phyloP scores from a whole-genome alignment of 1,140 invertebrate genomes.

The Eurosta solidaginis region DNA sequence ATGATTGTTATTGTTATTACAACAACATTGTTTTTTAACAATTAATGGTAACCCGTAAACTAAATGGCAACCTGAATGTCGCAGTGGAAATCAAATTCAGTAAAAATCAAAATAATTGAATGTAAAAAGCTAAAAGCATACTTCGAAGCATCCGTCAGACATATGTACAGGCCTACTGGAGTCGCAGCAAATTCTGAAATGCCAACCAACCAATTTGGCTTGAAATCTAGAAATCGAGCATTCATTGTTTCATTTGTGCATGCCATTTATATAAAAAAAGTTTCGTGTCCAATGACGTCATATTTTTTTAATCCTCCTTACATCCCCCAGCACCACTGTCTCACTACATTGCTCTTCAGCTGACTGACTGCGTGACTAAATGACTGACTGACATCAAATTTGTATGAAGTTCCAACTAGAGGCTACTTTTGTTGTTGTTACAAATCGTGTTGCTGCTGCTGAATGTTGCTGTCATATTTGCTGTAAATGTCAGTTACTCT shows the following conservation, averaged over 20 bases:
- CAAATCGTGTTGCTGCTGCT: neutral
- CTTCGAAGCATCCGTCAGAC: neutral
- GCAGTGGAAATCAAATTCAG: neutral
- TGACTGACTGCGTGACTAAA: neutral
- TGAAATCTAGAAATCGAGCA: too few species aligned
- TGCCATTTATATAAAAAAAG: too few species aligned
- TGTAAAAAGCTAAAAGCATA: neutral
- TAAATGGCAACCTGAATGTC: neutral
- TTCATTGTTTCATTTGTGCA: too few species aligned
- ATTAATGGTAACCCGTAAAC: neutral
- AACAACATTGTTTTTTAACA: neutral
- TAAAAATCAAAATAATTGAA: conserved; percentile 15
- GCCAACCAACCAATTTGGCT: too few species aligned
- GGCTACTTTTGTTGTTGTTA: neutral
- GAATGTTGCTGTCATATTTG: conserved; percentile 18
- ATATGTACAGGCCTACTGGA: neutral
- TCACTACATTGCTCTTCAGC: neutral
- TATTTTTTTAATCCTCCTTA: too few species aligned
- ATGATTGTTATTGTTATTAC: neutral
- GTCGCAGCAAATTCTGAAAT: neutral
- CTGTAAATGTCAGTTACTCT: conserved; percentile 10
- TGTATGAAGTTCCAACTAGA: neutral
- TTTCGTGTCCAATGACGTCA: too few species aligned
- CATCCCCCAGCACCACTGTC: neutral
- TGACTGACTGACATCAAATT: neutral